Base-by-base conservation (phyloP, 2,888 invertebrate species). In the Sclerodermus sp. region DNA sequence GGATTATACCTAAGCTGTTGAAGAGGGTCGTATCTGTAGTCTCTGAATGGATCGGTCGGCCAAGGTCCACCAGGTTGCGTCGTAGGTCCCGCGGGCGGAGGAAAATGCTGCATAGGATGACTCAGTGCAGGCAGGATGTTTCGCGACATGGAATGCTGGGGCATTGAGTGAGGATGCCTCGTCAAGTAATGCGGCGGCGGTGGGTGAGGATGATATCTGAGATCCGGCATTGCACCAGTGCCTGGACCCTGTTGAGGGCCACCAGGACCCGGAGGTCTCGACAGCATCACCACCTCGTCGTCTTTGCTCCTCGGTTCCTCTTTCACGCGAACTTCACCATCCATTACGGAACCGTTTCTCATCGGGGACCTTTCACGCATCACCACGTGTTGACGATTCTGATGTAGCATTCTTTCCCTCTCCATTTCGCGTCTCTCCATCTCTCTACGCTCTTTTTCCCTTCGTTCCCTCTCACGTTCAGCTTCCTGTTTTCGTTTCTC, bases 341-440 rank as follows among this genome's bases (percentile, higher is more conserved):
- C 45, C 43, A 70, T 71, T 45, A 67, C 67, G 9, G 67, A 64
- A 6, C 89, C 89, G 73, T 88, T 90, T 23, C 91, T 83, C 46
- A 91, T 79, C 3, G 92, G 92, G 5, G 91, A 91, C 44, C 92
- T 83, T 57, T 88, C 88, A 3, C 87, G 74, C 15, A 73, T 66
- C 3, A 68, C 61, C 6, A 70, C 65, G 38, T 74, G 75, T 23
- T 76, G 75, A 15, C 69, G 66, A 23, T 65, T 66, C 17, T 73
- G 74, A 40, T 71, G 81, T 79, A 77, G 85, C 83, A 56, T 63
- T 82, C 85, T 72, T 83, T 70, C 78, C 46, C 54, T 82, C 74
- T 83, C 83, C 60, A 81, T 76, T 50, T 85, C 85, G 23, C 81
- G 71, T 68, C 82, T 80, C 69, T 87, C 87, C 53, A 71, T 86